A percentile compares a stretch with the other conserved stretches of the same genome.
phyloP scores from a whole-genome alignment of 2,888 invertebrate species.

The Lordiphosa andalusiaca region DNA sequence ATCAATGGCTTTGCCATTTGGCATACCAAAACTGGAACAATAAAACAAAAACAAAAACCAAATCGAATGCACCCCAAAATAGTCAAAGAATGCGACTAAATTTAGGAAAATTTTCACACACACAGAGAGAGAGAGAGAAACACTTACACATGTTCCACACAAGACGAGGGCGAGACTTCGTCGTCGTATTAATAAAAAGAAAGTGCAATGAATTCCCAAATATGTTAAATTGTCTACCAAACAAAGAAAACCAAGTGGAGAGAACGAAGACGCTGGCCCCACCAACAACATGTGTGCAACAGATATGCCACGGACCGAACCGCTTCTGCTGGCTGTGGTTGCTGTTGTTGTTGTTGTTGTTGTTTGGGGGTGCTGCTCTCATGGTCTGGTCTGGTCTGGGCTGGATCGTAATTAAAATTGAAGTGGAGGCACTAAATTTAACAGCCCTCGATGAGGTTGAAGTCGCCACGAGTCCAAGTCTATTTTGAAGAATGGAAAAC shows the following conservation, averaged over 20 bases:
- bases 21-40: conserved; percentile 69
- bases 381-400: conserved; percentile 13
- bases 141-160: conserved; percentile 64
- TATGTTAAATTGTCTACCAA: conserved; percentile 76
- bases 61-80: conserved; percentile 59
- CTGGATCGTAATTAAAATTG: conserved; percentile 69
- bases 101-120: conserved; percentile 48
- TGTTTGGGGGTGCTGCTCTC: conserved; percentile 31
- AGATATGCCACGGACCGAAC: conserved; percentile 51
- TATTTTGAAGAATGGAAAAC: conserved; percentile 20
- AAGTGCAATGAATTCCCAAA: conserved; percentile 75
- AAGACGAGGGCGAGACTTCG: conserved; percentile 33
- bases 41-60: conserved; percentile 53
- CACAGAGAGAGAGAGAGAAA: conserved; percentile 20
- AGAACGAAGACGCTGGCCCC: conserved; percentile 9
- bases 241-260: conserved; percentile 55
- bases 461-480: conserved; percentile 51
- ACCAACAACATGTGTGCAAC: conserved; percentile 69
- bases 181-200: conserved; percentile 67
- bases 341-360: too few relatives aligned
- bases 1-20: conserved; percentile 63
- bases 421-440: conserved; percentile 75
- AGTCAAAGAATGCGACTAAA: conserved; percentile 68
- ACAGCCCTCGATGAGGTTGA: conserved; percentile 65
- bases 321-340: conserved; percentile 1